Evolutionary conservation across 2,888 invertebrate genomes (phyloP).

Genomic region (Anodontia alba): DNA sequence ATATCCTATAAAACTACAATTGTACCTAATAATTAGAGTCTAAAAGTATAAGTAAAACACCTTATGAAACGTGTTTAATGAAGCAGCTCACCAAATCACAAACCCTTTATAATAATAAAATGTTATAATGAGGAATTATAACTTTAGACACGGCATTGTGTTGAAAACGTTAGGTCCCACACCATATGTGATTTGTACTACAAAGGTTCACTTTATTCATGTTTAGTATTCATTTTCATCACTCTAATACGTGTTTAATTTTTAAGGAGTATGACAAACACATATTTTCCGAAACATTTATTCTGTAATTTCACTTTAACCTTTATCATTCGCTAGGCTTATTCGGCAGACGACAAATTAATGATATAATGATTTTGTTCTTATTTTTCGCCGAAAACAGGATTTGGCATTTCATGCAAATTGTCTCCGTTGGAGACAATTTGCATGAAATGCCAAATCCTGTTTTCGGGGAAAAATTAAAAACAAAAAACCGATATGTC

Average conservation of each 20-base stretch:
- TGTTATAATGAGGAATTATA: constrained; percentile 13
- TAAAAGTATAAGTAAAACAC: constrained; percentile 10
- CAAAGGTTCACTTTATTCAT: neutral
- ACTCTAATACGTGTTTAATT: constrained; percentile 1
- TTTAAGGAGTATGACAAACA: neutral
- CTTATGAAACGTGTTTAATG: constrained; percentile 6
- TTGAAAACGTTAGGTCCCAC: neutral
- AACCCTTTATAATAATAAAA: neutral
- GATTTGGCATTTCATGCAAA: no score
- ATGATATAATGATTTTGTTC: no score
- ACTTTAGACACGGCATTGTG: neutral
- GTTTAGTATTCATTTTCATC: neutral
- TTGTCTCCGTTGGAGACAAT: no score
- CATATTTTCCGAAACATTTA: constrained; percentile 1
- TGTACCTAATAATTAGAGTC: neutral
- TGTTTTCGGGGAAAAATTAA: no score
- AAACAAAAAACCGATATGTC: no score
- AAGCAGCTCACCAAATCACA: constrained; percentile 8
- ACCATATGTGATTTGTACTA: constrained; percentile 8
- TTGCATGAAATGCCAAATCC: no score
- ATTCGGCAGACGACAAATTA: no score
- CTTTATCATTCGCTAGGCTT: no score
- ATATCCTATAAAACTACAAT: constrained; percentile 2
- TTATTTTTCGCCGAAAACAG: no score
- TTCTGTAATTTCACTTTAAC: neutral